Percentiles rank a stretch among this genome's conserved stretches.
Conservation (phyloP, 1,140 invertebrate genomes). For the Drosophila prosaltans region DNA sequence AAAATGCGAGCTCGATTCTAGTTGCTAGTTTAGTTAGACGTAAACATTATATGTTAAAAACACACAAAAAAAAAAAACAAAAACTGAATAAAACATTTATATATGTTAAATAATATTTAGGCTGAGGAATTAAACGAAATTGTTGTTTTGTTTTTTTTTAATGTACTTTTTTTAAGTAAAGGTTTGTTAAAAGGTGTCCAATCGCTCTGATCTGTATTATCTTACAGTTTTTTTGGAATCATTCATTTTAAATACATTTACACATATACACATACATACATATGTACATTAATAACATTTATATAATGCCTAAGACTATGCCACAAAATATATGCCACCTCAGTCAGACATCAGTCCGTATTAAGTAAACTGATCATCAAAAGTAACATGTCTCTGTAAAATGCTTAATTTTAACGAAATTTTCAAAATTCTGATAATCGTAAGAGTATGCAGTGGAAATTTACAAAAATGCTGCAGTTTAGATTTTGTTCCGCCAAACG, state of each 20-base stretch:
- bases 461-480: no score
- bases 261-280: neutral
- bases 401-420: no score
- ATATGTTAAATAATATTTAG: constrained; percentile 53
- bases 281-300: neutral
- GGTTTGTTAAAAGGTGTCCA: no score
- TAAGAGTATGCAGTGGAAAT: no score
- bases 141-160: constrained; percentile 21
- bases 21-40: constrained; percentile 65
- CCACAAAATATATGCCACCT: neutral
- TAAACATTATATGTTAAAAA: constrained; percentile 31
- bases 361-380: neutral
- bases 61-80: neutral
- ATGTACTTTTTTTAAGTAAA: no score
- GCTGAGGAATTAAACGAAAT: constrained; percentile 53
- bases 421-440: no score
- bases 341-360: neutral
- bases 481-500: no score
- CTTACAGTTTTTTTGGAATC: no score
- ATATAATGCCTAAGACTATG: neutral
- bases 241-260: no score
- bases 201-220: no score
- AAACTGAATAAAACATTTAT: constrained; percentile 23
- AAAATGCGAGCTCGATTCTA: constrained; percentile 73
- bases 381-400: no score